Base-by-base conservation (phyloP, 2,888 invertebrate genomes). In the Salticus scenicus region DNA sequence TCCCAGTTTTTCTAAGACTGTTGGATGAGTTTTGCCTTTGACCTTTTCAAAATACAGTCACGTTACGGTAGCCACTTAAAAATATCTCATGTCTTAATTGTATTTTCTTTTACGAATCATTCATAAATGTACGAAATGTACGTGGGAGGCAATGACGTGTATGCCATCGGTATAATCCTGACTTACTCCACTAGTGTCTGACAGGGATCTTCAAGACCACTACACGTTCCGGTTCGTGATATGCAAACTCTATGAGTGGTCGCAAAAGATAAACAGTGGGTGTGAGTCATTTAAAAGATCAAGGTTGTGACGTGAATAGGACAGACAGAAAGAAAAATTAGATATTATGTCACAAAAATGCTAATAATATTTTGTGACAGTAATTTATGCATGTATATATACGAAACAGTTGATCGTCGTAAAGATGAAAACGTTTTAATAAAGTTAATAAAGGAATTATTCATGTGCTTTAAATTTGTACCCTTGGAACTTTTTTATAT, bases 231-330 rank as follows among this genome's bases (percentile, higher is more conserved):
- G 41, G 33, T 64, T 66, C 72, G 42, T 33, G 69, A 69, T 70
- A 27, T 30, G 78, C 64, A 71, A 64, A 4, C 17, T 31, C n/a
- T 41, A 79, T 64, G 28, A 27, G 27, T 51, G 47, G 77, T 41
- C 70, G 27, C 63, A 4, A 31, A 30, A 57, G 67, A 41, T 20
- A 66, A 37, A 41, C 77, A 30, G 77, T 83, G 72, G 83, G 83
- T 47, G 76, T 83, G 83, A 83, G 41, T 83, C 83, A 77, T 77
- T 67, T 57, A 17, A 77, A 83, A 83, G 83, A 83, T 83, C 83
- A 83, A 83, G 83, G 83, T 28, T 42, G 37, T 20, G 83, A 83
- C 83, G 83, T 77, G 37, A 47, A 31, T 51, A 57, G 69, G 31
- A 67, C 2, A 67, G 31, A 47, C 10, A 64, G 51, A 69, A 42